Evolutionary conservation across 2,797 vertebrate species (phyloP).

Genomic region (Cygnus olor): DNA sequence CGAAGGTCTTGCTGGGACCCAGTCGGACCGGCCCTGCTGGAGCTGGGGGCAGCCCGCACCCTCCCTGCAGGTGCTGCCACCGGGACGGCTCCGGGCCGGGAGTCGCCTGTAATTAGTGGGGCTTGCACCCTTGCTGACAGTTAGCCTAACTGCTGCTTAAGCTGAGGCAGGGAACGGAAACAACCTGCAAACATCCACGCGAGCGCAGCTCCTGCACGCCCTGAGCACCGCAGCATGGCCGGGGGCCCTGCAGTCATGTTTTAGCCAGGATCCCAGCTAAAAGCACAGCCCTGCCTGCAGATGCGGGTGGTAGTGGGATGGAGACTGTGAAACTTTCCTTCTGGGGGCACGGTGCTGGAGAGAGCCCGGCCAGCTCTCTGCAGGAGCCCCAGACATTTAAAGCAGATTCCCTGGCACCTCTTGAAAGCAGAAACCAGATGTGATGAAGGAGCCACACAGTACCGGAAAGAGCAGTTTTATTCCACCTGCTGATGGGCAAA

Average conservation of each 20-base stretch:
- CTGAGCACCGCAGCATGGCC: accelerated
- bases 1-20: not conserved
- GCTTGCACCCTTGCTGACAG: not conserved
- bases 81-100: not conserved
- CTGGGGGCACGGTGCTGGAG: not conserved
- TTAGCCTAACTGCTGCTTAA: not conserved
- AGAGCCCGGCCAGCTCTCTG: not conserved
- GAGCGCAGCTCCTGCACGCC: accelerated
- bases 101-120: not conserved
- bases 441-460: not conserved
- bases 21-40: not conserved
- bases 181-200: not conserved
- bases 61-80: not conserved
- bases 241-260: accelerated
- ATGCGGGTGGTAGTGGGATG: accelerated
- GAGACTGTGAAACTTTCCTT: not conserved
- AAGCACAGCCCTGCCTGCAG: not conserved
- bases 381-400: not conserved
- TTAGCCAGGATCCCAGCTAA: accelerated
- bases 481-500: not conserved
- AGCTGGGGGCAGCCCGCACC: not conserved
- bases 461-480: not conserved
- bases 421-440: not conserved
- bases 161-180: not conserved
- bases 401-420: not conserved